Conservation (phyloP, 2,888 invertebrate genomes). For the Scaptomyza polygonia region DNA sequence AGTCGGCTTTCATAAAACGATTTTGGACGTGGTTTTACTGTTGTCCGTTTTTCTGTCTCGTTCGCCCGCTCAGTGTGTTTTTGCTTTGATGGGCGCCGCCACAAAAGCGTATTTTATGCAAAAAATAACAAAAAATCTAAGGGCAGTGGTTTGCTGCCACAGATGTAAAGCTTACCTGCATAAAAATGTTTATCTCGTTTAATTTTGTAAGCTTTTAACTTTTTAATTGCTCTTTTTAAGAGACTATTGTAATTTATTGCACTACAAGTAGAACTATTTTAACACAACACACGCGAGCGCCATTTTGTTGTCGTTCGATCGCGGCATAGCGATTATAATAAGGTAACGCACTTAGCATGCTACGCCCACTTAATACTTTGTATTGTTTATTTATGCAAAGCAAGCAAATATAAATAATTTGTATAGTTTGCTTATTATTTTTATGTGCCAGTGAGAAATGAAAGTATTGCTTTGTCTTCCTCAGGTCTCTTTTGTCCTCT, state of each 20-base stretch:
- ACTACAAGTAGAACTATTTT: neutral
- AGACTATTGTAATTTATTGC: neutral
- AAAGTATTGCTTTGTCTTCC: too few relatives aligned
- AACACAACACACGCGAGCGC: neutral
- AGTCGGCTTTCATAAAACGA: slow-evolving; percentile 67
- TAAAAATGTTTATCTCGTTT: neutral
- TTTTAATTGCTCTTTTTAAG: neutral
- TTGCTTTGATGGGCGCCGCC: slow-evolving; percentile 50
- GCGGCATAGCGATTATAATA: neutral
- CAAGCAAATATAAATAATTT: neutral
- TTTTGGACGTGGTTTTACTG: slow-evolving; percentile 49
- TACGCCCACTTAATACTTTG: too few relatives aligned
- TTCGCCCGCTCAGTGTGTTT: neutral
- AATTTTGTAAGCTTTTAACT: neutral
- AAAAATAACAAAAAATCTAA: slow-evolving; percentile 7
- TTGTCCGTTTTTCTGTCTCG: slow-evolving; percentile 21
- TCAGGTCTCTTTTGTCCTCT: neutral
- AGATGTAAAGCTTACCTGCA: neutral
- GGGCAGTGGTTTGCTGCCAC: neutral
- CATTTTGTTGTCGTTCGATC: neutral
- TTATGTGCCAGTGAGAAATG: neutral
- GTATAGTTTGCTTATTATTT: neutral
- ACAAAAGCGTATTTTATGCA: slow-evolving; percentile 11
- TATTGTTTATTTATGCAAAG: too few relatives aligned
- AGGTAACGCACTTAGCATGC: neutral